phyloP scores from a whole-genome alignment of 1,140 invertebrate genomes.

The Spodoptera litura region DNA sequence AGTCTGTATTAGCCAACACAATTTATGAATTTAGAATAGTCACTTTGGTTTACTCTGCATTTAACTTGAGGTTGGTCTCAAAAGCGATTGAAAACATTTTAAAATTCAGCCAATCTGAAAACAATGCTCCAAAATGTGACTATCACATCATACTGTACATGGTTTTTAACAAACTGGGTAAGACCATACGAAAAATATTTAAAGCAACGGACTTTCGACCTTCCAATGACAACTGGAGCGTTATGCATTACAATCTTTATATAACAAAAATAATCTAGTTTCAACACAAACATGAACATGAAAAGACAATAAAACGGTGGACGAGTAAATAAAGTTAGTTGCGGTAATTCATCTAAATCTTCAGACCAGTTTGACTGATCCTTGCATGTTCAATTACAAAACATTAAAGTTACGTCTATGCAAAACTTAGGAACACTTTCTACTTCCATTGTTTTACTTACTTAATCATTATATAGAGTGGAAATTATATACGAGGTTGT shows the following conservation, averaged over 20 bases:
- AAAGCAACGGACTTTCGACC: too few relatives aligned
- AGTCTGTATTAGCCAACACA: background rate
- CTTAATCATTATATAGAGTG: background rate
- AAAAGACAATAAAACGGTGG: background rate
- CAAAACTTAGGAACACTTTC: slow-evolving; percentile 16
- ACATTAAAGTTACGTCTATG: slow-evolving; percentile 2
- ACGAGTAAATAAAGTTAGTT: background rate
- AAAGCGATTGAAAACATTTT: too few relatives aligned
- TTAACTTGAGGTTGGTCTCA: too few relatives aligned
- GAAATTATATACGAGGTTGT: too few relatives aligned
- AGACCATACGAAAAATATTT: too few relatives aligned
- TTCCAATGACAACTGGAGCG: background rate
- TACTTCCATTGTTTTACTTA: slow-evolving; percentile 16
- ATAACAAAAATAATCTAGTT: background rate
- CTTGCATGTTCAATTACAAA: slow-evolving; percentile 17
- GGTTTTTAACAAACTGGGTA: too few relatives aligned
- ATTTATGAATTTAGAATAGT: too few relatives aligned
- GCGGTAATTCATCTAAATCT: background rate
- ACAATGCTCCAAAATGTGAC: too few relatives aligned
- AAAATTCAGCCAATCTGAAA: too few relatives aligned
- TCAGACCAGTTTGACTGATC: background rate
- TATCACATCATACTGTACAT: too few relatives aligned
- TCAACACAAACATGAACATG: background rate
- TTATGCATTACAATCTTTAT: background rate
- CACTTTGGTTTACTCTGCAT: too few relatives aligned